Base-by-base conservation (phyloP, 2,888 invertebrate genomes). In the Scaptodrosophila latifasciaeformis region DNA sequence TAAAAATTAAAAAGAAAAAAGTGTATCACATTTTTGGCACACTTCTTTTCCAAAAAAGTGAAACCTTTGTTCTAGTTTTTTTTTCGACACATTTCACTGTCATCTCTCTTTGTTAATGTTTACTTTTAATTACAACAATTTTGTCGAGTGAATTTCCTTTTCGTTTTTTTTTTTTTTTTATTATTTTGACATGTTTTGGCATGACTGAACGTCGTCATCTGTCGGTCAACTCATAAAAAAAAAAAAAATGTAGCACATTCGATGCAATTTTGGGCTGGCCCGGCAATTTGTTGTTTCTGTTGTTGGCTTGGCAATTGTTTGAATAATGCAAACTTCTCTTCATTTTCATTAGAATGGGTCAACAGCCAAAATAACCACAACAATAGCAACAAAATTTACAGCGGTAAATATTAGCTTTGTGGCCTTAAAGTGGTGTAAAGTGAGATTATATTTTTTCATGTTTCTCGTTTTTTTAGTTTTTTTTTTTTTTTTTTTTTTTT, bases 291-390 rank as follows among this genome's bases (percentile, higher is more conserved):
- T 24, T 24, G 24, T n/a, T n/a, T n/a, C n/a, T n/a, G n/a, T n/a
- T n/a, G n/a, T n/a, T n/a, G n/a, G n/a, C n/a, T 34, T 56, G 59
- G 50, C 54, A 17, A 10, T 17, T 49, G 59, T 56, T 46, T 72
- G 56, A 71, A 75, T 72, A 70, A 72, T 77, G 66, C 69, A 69
- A 75, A 67, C 59, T 69, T 67, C 75, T 59, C 70, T 72, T 70
- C 77, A 68, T 74, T 77, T 72, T 77, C 72, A 77, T 72, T 72
- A 74, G 68, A 59, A 44, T n/a, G 29, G 46, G 46, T 49, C 18
- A 40, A 18, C 34, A 43, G 13, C 10, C 43, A n/a, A 30, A 34
- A 50, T 34, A 46, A 50, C 45, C 49, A 55, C 18, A 19, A 37
- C 46, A 44, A 34, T 24, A 37, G 17, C 17, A 13, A 35, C n/a